Evolutionary conservation across 2,113 vertebrate genomes (phyloP).

Genomic region (Pluvialis apricaria): DNA sequence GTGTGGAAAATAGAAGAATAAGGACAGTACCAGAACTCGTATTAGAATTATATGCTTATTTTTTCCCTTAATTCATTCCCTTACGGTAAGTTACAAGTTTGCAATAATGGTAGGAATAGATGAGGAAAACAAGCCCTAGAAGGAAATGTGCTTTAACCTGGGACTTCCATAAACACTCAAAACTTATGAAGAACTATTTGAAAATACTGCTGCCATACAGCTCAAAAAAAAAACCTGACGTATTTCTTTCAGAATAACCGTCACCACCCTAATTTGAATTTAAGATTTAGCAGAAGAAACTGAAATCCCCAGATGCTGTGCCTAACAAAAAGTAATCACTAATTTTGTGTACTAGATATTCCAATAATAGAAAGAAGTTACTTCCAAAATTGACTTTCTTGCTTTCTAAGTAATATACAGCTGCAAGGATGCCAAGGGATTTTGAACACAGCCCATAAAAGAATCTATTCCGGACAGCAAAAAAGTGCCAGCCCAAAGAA

Average conservation of each 20-base stretch:
- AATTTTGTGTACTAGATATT: neutral
- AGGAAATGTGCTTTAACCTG: neutral
- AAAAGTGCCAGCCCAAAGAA: neutral
- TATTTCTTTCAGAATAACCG: neutral
- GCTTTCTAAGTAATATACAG: neutral
- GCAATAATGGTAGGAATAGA: neutral
- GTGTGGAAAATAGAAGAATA: neutral
- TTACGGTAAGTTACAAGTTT: neutral
- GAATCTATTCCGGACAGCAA: neutral
- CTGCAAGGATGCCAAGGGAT: neutral
- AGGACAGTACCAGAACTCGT: neutral
- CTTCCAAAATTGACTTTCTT: neutral
- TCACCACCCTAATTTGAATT: neutral
- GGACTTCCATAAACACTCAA: neutral
- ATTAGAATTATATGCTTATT: neutral
- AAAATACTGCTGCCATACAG: neutral
- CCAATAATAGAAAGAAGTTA: neutral
- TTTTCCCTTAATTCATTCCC: neutral
- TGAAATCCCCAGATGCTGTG: neutral
- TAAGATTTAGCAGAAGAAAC: neutral
- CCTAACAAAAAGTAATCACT: neutral
- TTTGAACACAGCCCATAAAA: neutral
- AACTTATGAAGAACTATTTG: neutral
- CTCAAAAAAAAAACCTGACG: neutral
- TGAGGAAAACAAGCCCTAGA: neutral